Percentiles rank a stretch among this genome's conserved stretches.
phyloP scores from a whole-genome alignment of 2,797 vertebrate species.

The Lacerta bilineata region DNA sequence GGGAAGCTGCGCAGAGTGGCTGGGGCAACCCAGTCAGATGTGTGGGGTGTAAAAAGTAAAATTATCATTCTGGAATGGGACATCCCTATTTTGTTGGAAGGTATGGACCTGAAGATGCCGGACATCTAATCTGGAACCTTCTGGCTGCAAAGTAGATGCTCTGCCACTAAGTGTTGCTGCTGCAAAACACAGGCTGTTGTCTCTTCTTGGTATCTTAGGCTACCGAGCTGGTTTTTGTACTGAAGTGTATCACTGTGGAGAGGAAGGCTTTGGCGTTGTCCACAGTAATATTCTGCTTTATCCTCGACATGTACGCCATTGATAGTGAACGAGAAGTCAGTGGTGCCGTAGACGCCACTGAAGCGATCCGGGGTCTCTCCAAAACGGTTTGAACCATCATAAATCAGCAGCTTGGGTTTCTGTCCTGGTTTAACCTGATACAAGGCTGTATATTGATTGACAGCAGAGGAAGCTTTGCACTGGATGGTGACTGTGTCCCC shows the following conservation, averaged over 20 bases:
- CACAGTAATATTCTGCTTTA: constrained; percentile 33
- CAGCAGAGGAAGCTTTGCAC: background rate
- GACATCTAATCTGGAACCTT: no score
- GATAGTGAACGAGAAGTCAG: constrained; percentile 17
- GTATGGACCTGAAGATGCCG: no score
- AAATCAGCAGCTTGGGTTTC: constrained; percentile 20
- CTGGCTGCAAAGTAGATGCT: no score
- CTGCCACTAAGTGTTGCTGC: no score
- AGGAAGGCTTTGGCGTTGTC: background rate
- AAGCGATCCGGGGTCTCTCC: background rate
- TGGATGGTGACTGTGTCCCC: constrained; percentile 36
- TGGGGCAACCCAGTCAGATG: no score
- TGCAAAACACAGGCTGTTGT: no score
- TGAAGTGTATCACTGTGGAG: constrained; percentile 9
- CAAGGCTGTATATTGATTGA: rapidly evolving
- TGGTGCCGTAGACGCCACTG: constrained; percentile 9
- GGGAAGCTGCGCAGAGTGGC: no score
- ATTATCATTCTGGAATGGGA: no score
- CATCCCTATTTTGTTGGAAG: no score
- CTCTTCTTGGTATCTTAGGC: no score
- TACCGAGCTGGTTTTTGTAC: constrained; percentile 1
- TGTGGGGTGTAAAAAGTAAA: no score
- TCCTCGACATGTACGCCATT: background rate
- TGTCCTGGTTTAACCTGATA: constrained; percentile 34
- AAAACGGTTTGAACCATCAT: background rate